A percentile compares a stretch with the other conserved stretches of the same genome.
Evolutionary conservation across 2,797 vertebrate species (phyloP).

Genomic region (Tangara arthus): DNA sequence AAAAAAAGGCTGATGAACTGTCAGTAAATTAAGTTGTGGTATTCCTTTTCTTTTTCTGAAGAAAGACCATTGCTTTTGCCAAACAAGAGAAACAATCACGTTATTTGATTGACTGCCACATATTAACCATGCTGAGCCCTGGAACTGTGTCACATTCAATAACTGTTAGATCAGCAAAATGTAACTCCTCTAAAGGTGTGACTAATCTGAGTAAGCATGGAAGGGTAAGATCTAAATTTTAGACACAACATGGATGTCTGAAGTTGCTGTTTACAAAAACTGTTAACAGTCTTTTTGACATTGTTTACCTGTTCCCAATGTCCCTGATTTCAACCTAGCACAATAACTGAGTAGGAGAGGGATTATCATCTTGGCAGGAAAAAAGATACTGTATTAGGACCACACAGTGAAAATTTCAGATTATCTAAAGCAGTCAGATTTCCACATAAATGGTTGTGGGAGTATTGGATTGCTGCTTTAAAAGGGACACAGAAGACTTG

Average conservation of each 20-base stretch:
- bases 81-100: background rate
- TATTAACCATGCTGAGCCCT: background rate
- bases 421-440: background rate
- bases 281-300: background rate
- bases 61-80: background rate
- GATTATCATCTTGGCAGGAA: conserved; percentile 7
- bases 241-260: background rate
- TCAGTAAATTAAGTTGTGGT: background rate
- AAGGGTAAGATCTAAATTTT: background rate
- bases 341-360: background rate
- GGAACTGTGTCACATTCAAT: background rate
- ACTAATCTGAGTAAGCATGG: background rate
- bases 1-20: background rate
- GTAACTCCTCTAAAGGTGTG: background rate
- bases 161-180: background rate
- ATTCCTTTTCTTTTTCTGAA: background rate
- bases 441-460: background rate
- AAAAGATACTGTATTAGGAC: background rate
- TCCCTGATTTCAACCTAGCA: background rate
- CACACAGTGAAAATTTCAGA: conserved; percentile 7
- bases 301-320: background rate
- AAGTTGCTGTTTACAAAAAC: background rate
- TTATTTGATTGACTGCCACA: background rate
- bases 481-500: rapidly evolving
- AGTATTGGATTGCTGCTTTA: background rate